Conservation (phyloP, 1,140 invertebrate species). For the Heliconius hermathena region DNA sequence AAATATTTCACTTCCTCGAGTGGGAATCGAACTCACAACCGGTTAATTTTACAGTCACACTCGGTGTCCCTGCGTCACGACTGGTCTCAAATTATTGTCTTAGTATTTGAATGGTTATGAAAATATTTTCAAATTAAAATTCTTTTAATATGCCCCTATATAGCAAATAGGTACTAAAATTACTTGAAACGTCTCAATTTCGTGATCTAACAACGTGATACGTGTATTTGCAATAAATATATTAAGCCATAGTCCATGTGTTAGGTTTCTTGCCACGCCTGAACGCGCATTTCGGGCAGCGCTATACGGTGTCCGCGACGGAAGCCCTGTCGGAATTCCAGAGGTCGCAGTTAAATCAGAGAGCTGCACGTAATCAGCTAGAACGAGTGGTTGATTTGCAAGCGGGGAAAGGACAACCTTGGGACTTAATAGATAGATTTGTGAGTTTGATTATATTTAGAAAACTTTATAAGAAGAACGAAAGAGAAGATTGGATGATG, state of each 20-base stretch:
- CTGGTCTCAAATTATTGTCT: too few species aligned
- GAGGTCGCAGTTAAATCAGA: constrained; percentile 82
- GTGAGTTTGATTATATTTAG: constrained; percentile 70
- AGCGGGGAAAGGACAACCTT: constrained; percentile 82
- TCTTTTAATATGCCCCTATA: not conserved
- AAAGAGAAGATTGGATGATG: constrained; percentile 28
- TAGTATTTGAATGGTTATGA: not conserved
- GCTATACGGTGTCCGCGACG: constrained; percentile 85
- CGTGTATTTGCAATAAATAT: constrained; percentile 15
- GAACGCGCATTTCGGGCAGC: constrained; percentile 84
- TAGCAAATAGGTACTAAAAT: not conserved
- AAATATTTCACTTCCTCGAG: too few species aligned
- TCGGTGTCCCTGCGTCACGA: too few species aligned
- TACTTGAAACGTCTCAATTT: constrained; percentile 4
- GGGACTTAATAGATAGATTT: constrained; percentile 83
- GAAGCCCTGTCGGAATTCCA: constrained; percentile 87
- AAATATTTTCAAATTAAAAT: too few species aligned
- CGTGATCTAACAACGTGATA: constrained; percentile 7
- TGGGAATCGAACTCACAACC: too few species aligned
- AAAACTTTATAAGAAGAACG: constrained; percentile 25
- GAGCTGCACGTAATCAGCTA: constrained; percentile 80
- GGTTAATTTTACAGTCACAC: too few species aligned
- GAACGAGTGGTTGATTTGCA: constrained; percentile 82
- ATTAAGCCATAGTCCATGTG: constrained; percentile 20
- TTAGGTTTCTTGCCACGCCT: constrained; percentile 85